Conservation (phyloP, 2,888 invertebrate genomes). For the Synanthedon tipuliformis region DNA sequence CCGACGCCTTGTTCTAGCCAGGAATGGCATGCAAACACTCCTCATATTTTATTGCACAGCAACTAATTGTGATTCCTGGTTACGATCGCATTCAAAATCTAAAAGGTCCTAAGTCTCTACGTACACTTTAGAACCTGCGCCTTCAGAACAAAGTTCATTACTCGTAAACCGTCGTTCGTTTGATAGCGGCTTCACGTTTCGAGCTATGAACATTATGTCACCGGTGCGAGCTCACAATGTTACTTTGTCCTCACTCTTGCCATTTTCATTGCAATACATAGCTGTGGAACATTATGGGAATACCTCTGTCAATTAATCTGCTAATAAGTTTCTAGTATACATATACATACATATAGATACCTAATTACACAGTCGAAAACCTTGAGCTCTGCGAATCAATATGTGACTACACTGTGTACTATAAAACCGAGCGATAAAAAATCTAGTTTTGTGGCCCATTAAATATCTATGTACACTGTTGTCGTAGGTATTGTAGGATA, state of each 20-base stretch:
- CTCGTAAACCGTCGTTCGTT: not conserved
- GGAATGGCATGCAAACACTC: constrained; percentile 13
- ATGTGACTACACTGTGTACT: not conserved
- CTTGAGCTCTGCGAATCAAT: not conserved
- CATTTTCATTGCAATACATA: not conserved
- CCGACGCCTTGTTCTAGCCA: constrained; percentile 7
- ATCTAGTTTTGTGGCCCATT: constrained; percentile 24
- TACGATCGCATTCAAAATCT: not conserved
- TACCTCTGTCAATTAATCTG: not conserved
- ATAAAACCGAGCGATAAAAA: constrained; percentile 18
- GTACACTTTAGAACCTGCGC: too few species aligned
- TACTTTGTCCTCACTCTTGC: not conserved
- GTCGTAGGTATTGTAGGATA: constrained; percentile 9
- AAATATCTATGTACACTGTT: constrained; percentile 12
- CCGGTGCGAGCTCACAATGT: not conserved
- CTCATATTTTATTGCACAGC: not conserved
- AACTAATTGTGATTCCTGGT: not conserved
- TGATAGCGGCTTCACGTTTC: not conserved
- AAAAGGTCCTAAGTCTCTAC: too few species aligned
- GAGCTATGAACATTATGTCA: not conserved
- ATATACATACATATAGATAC: not conserved
- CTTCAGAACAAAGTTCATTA: too few species aligned
- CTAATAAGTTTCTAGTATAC: not conserved
- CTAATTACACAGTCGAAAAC: not conserved
- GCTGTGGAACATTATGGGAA: not conserved